phyloP scores from a whole-genome alignment of 2,797 vertebrate genomes.

The Perodicticus potto region DNA sequence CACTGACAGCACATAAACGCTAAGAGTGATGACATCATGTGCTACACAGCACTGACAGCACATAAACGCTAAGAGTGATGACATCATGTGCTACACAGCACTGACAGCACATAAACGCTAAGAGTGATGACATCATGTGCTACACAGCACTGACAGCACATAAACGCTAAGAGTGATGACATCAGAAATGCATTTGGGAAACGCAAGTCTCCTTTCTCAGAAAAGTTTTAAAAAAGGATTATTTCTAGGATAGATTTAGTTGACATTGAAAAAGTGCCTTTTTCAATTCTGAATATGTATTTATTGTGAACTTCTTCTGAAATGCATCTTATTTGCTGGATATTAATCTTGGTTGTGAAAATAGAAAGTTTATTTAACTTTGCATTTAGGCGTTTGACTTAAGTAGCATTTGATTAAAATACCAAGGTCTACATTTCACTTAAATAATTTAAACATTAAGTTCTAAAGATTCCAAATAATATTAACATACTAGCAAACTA shows the following conservation, averaged over 20 bases:
- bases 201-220: background rate
- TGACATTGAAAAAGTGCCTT: background rate
- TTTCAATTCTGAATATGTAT: background rate
- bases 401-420: conserved; percentile 15
- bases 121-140: too few species aligned
- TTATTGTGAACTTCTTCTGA: background rate
- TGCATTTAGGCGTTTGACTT: background rate
- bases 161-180: background rate
- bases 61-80: too few species aligned
- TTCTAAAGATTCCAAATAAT: background rate
- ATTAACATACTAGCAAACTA: background rate
- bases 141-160: background rate
- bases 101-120: too few species aligned
- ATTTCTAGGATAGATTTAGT: conserved; percentile 32
- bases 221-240: conserved; percentile 41
- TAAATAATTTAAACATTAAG: background rate
- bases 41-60: too few species aligned
- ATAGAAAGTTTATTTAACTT: background rate
- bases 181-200: background rate
- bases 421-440: background rate
- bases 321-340: background rate
- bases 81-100: background rate
- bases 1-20: too few species aligned
- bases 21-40: too few species aligned
- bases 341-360: conserved; percentile 2